Conservation (phyloP, 53 echinoderm and acorn worm species). For the Zoroaster sp. region DNA sequence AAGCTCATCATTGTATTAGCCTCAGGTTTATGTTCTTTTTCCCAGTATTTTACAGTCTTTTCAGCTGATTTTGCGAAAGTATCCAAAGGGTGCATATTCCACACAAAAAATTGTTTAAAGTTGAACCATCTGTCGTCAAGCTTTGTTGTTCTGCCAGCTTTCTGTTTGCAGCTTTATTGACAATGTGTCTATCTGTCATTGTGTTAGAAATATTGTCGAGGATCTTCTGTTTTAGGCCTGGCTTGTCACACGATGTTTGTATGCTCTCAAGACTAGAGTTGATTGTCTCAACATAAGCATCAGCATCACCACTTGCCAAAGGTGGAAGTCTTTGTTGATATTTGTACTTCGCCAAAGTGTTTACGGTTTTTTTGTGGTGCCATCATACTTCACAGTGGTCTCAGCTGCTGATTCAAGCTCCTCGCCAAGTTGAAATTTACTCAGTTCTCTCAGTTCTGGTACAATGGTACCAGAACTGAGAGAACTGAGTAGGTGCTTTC, state of each 20-base stretch:
- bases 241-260: neutral
- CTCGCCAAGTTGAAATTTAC: conserved; percentile 41
- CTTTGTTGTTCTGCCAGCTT: neutral
- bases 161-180: conserved; percentile 39
- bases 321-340: conserved; percentile 3
- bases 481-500: conserved; percentile 26
- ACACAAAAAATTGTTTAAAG: neutral
- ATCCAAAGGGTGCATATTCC: conserved; percentile 19
- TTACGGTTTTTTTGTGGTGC: conserved; percentile 1
- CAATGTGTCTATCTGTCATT: conserved; percentile 44
- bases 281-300: neutral
- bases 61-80: conserved; percentile 22
- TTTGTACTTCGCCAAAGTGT: conserved; percentile 33
- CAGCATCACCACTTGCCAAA: conserved; percentile 24
- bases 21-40: neutral
- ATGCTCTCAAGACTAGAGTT: neutral
- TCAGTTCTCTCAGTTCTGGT: conserved; percentile 37
- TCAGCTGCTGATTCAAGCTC: conserved; percentile 17
- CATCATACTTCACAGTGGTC: conserved; percentile 32
- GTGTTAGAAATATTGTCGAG: conserved; percentile 39
- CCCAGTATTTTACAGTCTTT: neutral
- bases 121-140: neutral
- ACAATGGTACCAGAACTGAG: neutral
- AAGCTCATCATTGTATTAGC: neutral
- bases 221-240: neutral